These are phyloP conservation scores for Eupithecia vulgata DNA, from an alignment of 2,888 invertebrate species.

Conservation along the genomic window DNA sequence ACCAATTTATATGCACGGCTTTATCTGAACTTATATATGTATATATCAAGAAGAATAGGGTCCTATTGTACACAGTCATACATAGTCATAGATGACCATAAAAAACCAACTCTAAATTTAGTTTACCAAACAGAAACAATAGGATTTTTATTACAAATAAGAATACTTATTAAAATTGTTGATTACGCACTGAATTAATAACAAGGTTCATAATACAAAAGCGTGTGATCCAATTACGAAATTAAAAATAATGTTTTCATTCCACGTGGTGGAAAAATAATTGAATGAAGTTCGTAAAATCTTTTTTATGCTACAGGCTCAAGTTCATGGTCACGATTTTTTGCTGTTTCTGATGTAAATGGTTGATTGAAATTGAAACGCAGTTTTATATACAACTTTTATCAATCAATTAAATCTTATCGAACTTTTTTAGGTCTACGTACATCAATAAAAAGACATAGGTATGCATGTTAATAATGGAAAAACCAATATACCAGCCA, in stretches of 20 bases:
- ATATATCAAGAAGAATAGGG: slow-evolving; percentile 21
- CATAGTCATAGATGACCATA: slow-evolving; percentile 15
- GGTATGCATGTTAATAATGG: neutral
- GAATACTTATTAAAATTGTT: neutral
- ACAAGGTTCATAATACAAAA: neutral
- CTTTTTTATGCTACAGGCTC: neutral
- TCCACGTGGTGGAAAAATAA: neutral
- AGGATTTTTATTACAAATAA: neutral
- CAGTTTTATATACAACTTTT: neutral
- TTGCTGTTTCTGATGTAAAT: neutral
- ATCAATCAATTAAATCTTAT: neutral
- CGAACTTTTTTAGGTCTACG: neutral
- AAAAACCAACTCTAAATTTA: neutral
- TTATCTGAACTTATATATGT: slow-evolving; percentile 9
- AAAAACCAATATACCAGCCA: neutral
- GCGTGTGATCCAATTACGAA: neutral
- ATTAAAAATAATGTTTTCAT: neutral
- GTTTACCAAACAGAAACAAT: slow-evolving; percentile 25
- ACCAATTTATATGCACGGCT: slow-evolving; percentile 17
- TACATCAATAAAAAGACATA: neutral
- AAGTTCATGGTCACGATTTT: neutral
- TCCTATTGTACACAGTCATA: neutral
- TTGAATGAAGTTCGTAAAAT: neutral
- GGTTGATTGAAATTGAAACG: neutral
- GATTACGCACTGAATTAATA: neutral